Conservation (phyloP, 2,113 vertebrate genomes). For the Tiliqua scincoides region DNA sequence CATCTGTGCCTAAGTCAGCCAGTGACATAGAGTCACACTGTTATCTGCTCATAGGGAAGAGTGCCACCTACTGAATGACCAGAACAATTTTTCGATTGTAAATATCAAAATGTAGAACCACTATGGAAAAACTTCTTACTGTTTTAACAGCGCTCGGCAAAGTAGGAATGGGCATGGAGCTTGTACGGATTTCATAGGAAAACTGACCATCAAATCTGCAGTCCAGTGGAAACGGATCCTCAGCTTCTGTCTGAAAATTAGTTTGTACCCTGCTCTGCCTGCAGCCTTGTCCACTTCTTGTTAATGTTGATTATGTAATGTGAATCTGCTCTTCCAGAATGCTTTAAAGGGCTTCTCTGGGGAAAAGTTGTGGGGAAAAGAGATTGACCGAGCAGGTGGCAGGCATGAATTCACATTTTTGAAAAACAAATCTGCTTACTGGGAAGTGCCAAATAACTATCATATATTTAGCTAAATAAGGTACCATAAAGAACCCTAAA, state of each 20-base stretch:
- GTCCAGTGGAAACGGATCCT: conserved; percentile 16
- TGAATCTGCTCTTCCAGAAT: conserved; percentile 54
- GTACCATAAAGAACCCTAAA: conserved; percentile 55
- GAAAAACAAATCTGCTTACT: conserved; percentile 58
- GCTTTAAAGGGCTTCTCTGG: conserved; percentile 40
- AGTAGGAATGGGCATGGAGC: not conserved
- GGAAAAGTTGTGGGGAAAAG: conserved; percentile 53
- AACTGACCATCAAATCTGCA: not conserved
- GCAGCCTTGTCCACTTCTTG: conserved; percentile 37
- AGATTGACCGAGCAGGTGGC: conserved; percentile 36
- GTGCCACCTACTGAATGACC: conserved; percentile 9
- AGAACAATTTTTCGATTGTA: not conserved
- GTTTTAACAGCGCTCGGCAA: not conserved
- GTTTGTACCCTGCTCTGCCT: conserved; percentile 51
- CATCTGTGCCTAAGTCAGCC: not conserved
- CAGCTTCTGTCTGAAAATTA: not conserved
- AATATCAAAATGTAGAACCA: not conserved
- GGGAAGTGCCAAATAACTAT: conserved; percentile 58
- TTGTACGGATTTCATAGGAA: not conserved
- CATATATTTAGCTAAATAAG: conserved; percentile 64
- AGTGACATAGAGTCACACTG: not conserved
- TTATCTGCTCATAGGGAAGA: not conserved
- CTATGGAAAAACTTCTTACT: not conserved
- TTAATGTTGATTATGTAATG: conserved; percentile 47
- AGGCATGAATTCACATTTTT: conserved; percentile 58